A percentile compares a stretch with the other conserved stretches of the same genome.
These are phyloP conservation scores for Ceyx melanurus DNA, from an alignment of 2,113 vertebrate genomes.

Conservation along the genomic window DNA sequence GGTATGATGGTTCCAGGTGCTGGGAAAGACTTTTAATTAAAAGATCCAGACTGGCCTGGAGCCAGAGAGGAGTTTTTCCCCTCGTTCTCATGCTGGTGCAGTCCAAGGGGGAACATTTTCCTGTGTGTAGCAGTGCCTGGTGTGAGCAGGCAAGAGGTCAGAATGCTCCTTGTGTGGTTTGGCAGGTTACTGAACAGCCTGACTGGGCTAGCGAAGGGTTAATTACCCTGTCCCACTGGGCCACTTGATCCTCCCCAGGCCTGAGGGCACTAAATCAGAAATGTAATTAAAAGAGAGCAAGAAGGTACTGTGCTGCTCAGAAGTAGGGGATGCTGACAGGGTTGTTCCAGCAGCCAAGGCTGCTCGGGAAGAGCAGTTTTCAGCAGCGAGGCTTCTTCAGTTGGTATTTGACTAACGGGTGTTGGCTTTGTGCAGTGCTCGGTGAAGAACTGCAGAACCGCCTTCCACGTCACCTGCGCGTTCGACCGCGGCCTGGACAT, in stretches of 20 bases:
- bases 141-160: background rate
- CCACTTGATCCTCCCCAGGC: background rate
- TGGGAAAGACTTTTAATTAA: conserved; percentile 5
- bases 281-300: background rate
- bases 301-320: background rate
- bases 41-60: background rate
- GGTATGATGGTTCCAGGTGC: background rate
- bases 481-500: conserved; percentile 89
- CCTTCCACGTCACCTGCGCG: conserved; percentile 96
- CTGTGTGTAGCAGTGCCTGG: background rate
- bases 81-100: background rate
- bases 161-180: background rate
- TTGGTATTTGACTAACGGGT: background rate
- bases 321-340: accelerated
- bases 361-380: accelerated
- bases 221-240: background rate
- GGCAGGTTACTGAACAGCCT: background rate
- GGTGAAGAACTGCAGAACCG: conserved; percentile 93
- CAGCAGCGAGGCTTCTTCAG: background rate
- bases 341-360: background rate
- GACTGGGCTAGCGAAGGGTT: background rate
- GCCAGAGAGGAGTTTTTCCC: background rate
- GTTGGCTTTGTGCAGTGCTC: conserved; percentile 82
- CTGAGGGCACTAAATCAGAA: background rate
- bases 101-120: background rate